These are phyloP conservation scores for Isotomurus palustris DNA, from an alignment of 2,888 invertebrate species.

Conservation along the genomic window DNA sequence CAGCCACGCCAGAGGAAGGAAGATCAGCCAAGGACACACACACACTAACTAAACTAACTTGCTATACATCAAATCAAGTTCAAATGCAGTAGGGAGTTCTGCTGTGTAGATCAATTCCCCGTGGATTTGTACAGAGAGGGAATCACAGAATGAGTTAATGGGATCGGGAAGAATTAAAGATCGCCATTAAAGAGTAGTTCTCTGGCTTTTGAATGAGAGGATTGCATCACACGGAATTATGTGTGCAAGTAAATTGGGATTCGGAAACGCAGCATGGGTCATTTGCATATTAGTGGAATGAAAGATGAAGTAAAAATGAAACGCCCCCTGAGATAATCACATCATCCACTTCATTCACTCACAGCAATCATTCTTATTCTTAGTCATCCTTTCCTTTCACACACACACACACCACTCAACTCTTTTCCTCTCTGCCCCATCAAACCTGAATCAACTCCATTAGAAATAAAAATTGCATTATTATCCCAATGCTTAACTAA, in stretches of 20 bases:
- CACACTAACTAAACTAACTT: too few species aligned
- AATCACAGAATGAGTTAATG: constrained; percentile 8
- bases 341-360: constrained; percentile 43
- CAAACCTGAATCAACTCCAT: neutral
- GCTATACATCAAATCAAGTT: too few species aligned
- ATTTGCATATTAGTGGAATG: constrained; percentile 46
- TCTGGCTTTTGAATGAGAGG: neutral
- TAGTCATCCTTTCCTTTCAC: too few species aligned
- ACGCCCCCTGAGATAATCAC: constrained; percentile 44
- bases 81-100: too few species aligned
- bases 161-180: constrained; percentile 13
- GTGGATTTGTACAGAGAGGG: too few species aligned
- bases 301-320: constrained; percentile 41
- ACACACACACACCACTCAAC: too few species aligned
- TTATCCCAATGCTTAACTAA: too few species aligned
- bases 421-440: neutral
- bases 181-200: constrained; percentile 12
- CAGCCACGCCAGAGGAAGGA: too few species aligned
- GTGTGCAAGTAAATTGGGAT: too few species aligned
- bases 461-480: neutral
- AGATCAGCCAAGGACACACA: too few species aligned
- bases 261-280: constrained; percentile 24
- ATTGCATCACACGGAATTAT: too few species aligned
- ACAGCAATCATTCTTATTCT: constrained; percentile 32
- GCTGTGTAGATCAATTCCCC: too few species aligned